Evolutionary conservation across 53 echinoderm and acorn worm species (phyloP).

Genomic region (Hippasteria phrygiana): DNA sequence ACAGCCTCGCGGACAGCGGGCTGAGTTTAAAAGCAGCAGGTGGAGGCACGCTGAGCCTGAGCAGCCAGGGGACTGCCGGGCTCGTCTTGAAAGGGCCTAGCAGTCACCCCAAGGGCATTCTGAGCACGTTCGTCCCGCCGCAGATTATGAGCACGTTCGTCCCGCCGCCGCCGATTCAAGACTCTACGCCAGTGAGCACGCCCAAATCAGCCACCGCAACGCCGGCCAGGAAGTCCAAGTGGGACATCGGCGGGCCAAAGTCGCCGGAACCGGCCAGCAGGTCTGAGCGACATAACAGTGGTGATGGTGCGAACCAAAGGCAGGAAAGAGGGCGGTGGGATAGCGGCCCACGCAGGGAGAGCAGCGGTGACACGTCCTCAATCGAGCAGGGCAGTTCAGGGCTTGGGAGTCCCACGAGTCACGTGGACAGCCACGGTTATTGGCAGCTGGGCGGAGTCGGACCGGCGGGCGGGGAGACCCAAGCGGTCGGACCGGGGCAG

Average conservation of each 20-base stretch:
- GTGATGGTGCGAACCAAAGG: neutral
- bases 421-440: constrained; percentile 42
- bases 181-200: neutral
- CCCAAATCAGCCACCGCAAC: no score
- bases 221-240: constrained; percentile 19
- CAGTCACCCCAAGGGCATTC: neutral
- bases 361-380: neutral
- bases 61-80: neutral
- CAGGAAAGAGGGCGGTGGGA: constrained; percentile 18
- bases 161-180: neutral
- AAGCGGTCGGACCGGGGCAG: neutral
- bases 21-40: constrained; percentile 28
- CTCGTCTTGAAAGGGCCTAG: neutral
- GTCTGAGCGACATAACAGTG: no score
- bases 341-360: neutral
- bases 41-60: neutral
- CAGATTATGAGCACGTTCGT: neutral
- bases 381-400: neutral
- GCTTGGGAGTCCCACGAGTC: neutral
- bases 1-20: constrained; percentile 18
- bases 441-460: constrained; percentile 49
- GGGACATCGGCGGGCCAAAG: constrained; percentile 25
- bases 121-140: constrained; percentile 10
- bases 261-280: constrained; percentile 7
- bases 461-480: neutral